Percentiles rank a stretch among this genome's conserved stretches.
These are phyloP conservation scores for Kryptolebias ocellatus DNA, from an alignment of 2,797 vertebrate genomes.

Conservation along the genomic window DNA sequence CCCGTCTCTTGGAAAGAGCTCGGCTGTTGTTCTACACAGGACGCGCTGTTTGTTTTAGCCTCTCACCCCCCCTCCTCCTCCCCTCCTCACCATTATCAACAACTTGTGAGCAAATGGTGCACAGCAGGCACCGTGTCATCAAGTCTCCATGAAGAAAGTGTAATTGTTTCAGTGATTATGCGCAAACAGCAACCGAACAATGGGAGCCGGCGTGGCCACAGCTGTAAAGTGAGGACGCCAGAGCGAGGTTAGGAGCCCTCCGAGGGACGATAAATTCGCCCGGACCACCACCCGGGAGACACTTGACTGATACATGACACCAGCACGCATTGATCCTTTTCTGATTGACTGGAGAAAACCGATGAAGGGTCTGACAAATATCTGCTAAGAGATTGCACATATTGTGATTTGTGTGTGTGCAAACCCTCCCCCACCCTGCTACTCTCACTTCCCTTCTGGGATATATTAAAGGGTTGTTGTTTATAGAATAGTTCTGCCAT, in stretches of 20 bases:
- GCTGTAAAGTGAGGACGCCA: conserved; percentile 31
- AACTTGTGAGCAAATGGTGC: conserved; percentile 77
- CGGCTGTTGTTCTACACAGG: conserved; percentile 38
- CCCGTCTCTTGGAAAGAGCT: not conserved
- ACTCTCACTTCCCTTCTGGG: not conserved
- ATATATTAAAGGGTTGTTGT: not conserved
- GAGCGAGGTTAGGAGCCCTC: not conserved
- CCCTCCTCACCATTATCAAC: conserved; percentile 49
- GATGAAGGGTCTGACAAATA: conserved; percentile 11
- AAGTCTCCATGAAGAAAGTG: conserved; percentile 65
- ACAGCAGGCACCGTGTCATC: conserved; percentile 70
- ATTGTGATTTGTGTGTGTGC: not conserved
- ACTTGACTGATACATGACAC: conserved; percentile 46
- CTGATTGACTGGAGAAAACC: conserved; percentile 17
- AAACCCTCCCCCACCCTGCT: too few relatives aligned
- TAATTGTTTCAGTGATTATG: conserved; percentile 70
- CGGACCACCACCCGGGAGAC: conserved; percentile 32
- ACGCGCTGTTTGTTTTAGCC: conserved; percentile 58
- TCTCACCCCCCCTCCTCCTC: conserved; percentile 48
- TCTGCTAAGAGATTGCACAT: not conserved
- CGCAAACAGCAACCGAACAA: conserved; percentile 56
- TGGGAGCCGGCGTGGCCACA: conserved; percentile 39
- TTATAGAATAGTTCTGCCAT: too few relatives aligned
- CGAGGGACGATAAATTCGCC: conserved; percentile 27
- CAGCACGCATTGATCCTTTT: conserved; percentile 22